Evolutionary conservation across 2,888 invertebrate genomes (phyloP), one percentile per base, ranked within the genome.

Genomic region (Drosophila kanekoi): DNA sequence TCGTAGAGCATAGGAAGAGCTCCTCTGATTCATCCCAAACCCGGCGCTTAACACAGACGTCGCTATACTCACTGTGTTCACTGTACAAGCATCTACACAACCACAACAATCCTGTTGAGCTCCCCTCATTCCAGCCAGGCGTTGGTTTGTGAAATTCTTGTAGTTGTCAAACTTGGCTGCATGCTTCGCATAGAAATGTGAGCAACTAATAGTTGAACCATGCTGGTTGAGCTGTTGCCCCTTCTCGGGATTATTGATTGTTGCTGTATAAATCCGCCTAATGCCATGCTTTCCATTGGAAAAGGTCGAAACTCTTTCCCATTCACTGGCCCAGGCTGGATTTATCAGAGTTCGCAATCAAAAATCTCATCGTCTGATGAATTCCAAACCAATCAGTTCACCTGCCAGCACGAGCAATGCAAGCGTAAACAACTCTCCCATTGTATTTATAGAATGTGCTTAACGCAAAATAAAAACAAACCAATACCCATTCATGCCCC

Each of bases 71-170:
- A 28, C 28, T 0, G 28, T 8, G 28, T 28, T 28, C 8, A 2
- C 28, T 28, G 28, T 23, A 23, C 8, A 8, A 23, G 23, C 28
- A 8, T 28, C 28, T 28, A 28, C 8, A 8, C 8, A 28, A 8
- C 28, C 2, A 8, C 2, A 28, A 8, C 2, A 28, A 28, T 28
- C 28, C 28, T 8, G 28, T 28, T 28, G 28, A 28, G 28, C 28
- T 28, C 28, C 8, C 28, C 8, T 8, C 8, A 8, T 37, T 37
- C 14, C 9, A 94, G 90, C 75, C 94, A 94, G 0, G 94, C 94
- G 14, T 52, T 59, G 38, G 88, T 87, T 28, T 8, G 8, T 28
- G 28, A 28, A 2, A 3, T 90, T 78, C 11, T 72, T 28, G 28
- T 8, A 8, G 8, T 28, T 28, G 28, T 8, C 8, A 28, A 8